A percentile compares a stretch with the other conserved stretches of the same genome.
These are phyloP conservation scores for Eremophila alpestris DNA, from an alignment of 2,797 vertebrate species.

Conservation along the genomic window DNA sequence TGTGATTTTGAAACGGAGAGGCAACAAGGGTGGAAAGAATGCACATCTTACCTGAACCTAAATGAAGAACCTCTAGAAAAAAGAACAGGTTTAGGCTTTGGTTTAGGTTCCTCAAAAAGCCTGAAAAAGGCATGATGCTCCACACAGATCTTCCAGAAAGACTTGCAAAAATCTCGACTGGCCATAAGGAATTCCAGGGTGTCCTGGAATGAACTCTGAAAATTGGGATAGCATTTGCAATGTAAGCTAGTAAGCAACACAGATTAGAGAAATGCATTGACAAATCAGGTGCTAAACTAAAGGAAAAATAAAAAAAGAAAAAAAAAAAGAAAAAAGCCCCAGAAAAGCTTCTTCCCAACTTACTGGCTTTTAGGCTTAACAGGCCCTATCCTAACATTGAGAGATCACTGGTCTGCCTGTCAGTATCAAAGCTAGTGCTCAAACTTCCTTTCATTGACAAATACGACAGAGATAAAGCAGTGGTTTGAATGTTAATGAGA, in stretches of 20 bases:
- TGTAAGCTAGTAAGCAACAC: neutral
- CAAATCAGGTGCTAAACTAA: neutral
- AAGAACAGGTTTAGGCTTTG: constrained; percentile 94
- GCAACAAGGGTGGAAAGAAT: neutral
- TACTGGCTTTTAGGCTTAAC: neutral
- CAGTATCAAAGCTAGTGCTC: neutral
- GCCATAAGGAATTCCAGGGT: constrained; percentile 96
- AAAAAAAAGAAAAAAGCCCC: too few relatives aligned
- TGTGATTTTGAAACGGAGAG: neutral
- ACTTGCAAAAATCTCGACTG: constrained; percentile 95
- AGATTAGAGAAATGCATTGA: neutral
- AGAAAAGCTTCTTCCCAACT: neutral
- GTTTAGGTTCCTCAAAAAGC: constrained; percentile 96
- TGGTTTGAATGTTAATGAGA: neutral
- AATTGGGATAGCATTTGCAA: constrained; percentile 5
- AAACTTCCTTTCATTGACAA: neutral
- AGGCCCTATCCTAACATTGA: neutral
- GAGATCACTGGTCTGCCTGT: neutral
- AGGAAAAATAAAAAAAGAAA: neutral
- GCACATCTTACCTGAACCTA: constrained; percentile 89
- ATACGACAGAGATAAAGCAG: neutral
- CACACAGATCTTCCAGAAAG: constrained; percentile 99
- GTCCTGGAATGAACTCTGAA: constrained; percentile 91
- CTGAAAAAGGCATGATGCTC: constrained; percentile 99
- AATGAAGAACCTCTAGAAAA: constrained; percentile 97